Base-by-base conservation (phyloP, 2,888 invertebrate species). In the Scaptomyza parva region DNA sequence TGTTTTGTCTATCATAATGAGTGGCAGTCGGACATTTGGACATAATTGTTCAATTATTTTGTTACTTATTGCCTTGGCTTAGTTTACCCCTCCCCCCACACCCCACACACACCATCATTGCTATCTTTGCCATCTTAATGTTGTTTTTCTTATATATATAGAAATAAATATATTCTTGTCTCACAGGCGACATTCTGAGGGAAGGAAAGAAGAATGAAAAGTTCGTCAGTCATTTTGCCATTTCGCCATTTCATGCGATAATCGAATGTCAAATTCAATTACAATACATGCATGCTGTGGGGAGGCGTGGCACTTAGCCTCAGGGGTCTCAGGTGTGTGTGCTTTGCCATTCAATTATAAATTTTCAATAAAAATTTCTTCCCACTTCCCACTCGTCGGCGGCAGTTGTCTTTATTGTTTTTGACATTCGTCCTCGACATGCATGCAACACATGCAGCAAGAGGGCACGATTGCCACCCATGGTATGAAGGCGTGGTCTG, bases 1-100 rank as follows among this genome's bases (percentile, higher is more conserved):
- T 73, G 68, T 76, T 84, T 84, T 78, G 87, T 79, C 78, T 78
- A 86, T 89, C 89, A 89, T 88, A 89, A 89, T 89, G 89, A 89
- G 71, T 89, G 89, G 88, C 88, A 89, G 86, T 64, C 83, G 76
- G 86, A 88, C 90, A 89, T 88, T 89, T 88, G 87, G 81, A 89
- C 90, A 89, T 89, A 89, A 89, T 90, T 90, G 89, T 89, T 88
- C 89, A 90, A 89, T 89, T 89, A 89, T 88, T 89, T 83, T 79
- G 80, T 89, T 87, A 86, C 75, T 79, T 70, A 80, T 86, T 60
- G 80, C 69, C 73, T 43, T 18, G 18, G 63, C 48, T 47, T 47
- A 48, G 22, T 33, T 35, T 14, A 17, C 37, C 35, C 26, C 28
- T 11, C 26, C n/a, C n/a, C n/a, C n/a, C n/a, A n/a, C n/a, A n/a